phyloP scores from a whole-genome alignment of 2,797 vertebrate genomes.

The Trematomus bernacchii region DNA sequence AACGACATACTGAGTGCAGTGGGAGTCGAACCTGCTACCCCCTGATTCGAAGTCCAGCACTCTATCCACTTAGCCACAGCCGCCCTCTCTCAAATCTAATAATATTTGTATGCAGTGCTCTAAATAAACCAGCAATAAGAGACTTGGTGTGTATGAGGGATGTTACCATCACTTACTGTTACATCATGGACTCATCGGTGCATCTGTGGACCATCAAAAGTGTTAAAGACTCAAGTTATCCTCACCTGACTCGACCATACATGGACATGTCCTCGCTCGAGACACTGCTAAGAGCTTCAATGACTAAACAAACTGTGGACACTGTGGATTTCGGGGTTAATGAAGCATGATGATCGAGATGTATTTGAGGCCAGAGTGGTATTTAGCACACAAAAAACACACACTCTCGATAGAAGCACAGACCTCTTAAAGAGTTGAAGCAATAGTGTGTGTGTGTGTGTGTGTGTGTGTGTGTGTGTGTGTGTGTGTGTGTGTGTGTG shows the following conservation, averaged over 20 bases:
- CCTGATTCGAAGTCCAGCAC: too few species aligned
- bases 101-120: constrained; percentile 29
- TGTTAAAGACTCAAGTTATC: constrained; percentile 11
- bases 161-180: constrained; percentile 23
- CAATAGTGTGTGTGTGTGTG: too few species aligned
- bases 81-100: too few species aligned
- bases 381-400: constrained; percentile 49
- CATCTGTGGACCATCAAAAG: constrained; percentile 3
- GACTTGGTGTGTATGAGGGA: background rate
- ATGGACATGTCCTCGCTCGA: background rate
- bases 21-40: too few species aligned
- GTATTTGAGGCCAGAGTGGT: constrained; percentile 16
- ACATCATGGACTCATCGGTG: constrained; percentile 6
- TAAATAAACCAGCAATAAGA: constrained; percentile 46
- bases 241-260: constrained; percentile 10
- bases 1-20: too few species aligned
- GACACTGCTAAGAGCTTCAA: constrained; percentile 5
- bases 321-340: constrained; percentile 10
- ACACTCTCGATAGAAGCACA: constrained; percentile 24
- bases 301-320: constrained; percentile 29
- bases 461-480: background rate
- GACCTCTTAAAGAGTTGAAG: constrained; percentile 49
- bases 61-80: too few species aligned
- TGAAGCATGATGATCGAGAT: constrained; percentile 17
- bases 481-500: constrained; percentile 25